Conservation (phyloP, 2,888 invertebrate genomes). For the Julus scandinavius region DNA sequence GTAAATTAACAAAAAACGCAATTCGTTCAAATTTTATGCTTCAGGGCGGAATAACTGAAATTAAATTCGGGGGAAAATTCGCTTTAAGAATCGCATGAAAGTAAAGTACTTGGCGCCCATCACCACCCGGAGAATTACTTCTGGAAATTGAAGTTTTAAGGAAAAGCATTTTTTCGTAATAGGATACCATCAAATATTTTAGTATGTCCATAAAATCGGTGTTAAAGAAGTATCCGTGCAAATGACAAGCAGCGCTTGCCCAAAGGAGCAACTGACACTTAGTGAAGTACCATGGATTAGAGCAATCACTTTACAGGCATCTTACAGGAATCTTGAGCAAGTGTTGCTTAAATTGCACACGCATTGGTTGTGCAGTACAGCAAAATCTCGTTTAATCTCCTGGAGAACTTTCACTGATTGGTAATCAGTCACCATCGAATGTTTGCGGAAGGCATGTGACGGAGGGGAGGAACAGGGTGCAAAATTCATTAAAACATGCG, state of each 20-base stretch:
- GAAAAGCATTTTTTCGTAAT: neutral
- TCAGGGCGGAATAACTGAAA: constrained; percentile 29
- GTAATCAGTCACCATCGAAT: constrained; percentile 34
- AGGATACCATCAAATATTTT: constrained; percentile 8
- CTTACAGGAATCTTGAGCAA: neutral
- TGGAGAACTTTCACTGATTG: constrained; percentile 9
- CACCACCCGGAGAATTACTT: neutral
- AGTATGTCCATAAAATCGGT: constrained; percentile 29
- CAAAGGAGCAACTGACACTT: neutral
- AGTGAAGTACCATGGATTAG: neutral
- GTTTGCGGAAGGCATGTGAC: neutral
- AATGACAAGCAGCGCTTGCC: neutral
- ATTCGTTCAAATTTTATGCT: constrained; percentile 21
- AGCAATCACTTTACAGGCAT: neutral
- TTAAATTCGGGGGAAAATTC: neutral
- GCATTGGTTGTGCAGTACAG: neutral
- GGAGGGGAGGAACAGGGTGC: neutral
- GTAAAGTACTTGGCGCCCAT: neutral
- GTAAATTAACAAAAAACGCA: constrained; percentile 19
- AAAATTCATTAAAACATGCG: constrained; percentile 23
- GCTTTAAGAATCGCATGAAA: constrained; percentile 11
- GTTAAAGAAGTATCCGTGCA: neutral
- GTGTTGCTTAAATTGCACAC: neutral
- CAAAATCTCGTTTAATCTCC: constrained; percentile 13
- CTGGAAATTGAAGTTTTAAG: neutral